Percentiles rank a stretch among this genome's conserved stretches.
Conservation (phyloP, 2,888 invertebrate species). For the Sesia apiformis region DNA sequence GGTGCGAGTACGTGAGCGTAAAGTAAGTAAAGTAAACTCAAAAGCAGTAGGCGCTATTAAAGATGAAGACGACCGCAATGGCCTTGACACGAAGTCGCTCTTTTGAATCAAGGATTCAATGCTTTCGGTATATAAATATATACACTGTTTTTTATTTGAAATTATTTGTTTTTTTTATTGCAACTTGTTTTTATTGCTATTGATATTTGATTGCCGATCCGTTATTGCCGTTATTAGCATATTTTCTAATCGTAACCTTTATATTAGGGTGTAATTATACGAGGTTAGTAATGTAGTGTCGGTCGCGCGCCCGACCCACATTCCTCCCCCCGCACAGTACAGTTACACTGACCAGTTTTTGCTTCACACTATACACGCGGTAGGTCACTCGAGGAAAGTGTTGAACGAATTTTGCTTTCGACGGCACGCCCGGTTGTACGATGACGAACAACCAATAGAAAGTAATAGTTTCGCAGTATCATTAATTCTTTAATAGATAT, state of each 20-base stretch:
- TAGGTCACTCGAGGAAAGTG: slow-evolving; percentile 65
- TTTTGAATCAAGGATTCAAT: background rate
- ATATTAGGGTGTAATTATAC: background rate
- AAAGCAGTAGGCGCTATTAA: slow-evolving; percentile 1
- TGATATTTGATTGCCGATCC: background rate
- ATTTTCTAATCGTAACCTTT: no score
- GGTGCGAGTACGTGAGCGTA: background rate
- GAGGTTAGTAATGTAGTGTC: slow-evolving; percentile 9
- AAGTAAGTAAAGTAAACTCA: background rate
- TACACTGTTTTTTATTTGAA: no score
- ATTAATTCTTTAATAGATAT: slow-evolving; percentile 18
- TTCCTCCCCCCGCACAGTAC: slow-evolving; percentile 40
- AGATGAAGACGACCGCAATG: slow-evolving; percentile 17
- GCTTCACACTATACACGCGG: slow-evolving; percentile 40
- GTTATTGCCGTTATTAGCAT: background rate
- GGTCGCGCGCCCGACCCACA: slow-evolving; percentile 41
- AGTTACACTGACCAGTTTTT: slow-evolving; percentile 64
- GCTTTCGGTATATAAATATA: no score
- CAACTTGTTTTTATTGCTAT: no score
- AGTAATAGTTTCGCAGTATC: slow-evolving; percentile 48
- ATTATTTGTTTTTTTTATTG: no score
- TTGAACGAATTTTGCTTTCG: slow-evolving; percentile 69
- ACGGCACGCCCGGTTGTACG: slow-evolving; percentile 36
- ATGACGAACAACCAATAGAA: slow-evolving; percentile 45
- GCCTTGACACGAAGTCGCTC: slow-evolving; percentile 35